Evolutionary conservation across 2,888 invertebrate genomes (phyloP).

Genomic region (Drosophila neonasuta): DNA sequence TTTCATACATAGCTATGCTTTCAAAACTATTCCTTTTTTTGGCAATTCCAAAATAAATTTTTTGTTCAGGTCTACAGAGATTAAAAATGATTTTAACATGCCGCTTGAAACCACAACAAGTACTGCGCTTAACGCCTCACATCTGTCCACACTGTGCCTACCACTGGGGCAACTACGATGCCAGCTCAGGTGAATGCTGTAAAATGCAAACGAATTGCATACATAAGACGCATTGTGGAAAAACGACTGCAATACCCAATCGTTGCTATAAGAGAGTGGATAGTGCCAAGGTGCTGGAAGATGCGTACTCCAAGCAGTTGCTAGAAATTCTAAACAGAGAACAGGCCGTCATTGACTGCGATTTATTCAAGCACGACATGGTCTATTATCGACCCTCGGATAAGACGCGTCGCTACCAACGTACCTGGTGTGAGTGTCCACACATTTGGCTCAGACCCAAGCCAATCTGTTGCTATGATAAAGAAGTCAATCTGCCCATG

Average conservation of each 20-base stretch:
- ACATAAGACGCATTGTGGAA: neutral
- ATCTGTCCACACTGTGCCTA: neutral
- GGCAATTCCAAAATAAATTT: neutral
- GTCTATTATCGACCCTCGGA: constrained; percentile 44
- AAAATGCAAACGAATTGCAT: constrained; percentile 15
- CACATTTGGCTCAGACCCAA: constrained; percentile 36
- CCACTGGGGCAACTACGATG: constrained; percentile 47
- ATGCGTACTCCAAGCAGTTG: constrained; percentile 33
- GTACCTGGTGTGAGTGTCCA: constrained; percentile 55
- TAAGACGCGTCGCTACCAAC: constrained; percentile 44
- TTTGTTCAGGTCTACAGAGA: neutral
- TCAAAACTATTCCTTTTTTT: neutral
- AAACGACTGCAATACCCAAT: neutral
- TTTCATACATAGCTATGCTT: neutral
- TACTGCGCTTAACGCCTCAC: neutral
- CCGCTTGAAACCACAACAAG: neutral
- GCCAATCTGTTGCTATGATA: constrained; percentile 47
- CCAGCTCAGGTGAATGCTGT: constrained; percentile 21
- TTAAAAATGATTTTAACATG: constrained; percentile 20
- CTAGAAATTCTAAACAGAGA: constrained; percentile 20
- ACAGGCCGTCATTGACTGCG: constrained; percentile 6
- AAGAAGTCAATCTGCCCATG: constrained; percentile 8
- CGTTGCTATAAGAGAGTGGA: neutral
- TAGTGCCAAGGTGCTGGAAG: rapidly evolving
- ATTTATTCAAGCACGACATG: constrained; percentile 32